Base-by-base conservation (phyloP, 2,113 vertebrate genomes). In the Oenanthe oenanthe region DNA sequence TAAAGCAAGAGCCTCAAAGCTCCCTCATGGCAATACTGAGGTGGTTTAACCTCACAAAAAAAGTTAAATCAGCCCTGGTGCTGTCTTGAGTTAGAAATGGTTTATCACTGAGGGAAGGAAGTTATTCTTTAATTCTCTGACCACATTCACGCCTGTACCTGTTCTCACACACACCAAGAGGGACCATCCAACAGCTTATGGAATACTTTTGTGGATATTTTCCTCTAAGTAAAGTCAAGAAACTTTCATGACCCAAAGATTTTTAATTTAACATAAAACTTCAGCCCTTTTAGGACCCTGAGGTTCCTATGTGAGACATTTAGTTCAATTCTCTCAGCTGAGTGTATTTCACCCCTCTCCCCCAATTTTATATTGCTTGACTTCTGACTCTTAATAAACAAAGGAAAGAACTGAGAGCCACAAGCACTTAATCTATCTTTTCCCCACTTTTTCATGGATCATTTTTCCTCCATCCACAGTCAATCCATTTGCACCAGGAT, bases 401-500 rank as follows among this genome's bases (percentile, higher is more conserved):
- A 32, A 85, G 32, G 1, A 50, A 78, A 12, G 45, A 50, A 58
- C 53, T 16, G n/a, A 28, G 86, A 91, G 40, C 11, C 42, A 48
- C 25, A 24, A 80, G 20, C 12, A 75, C 26, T 2, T 24, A 26
- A 25, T 18, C 47, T 8, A 4, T 0, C 3, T 9, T 51, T 68
- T 56, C 1, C 0, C 10, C 28, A 18, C 16, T 31, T 73, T 68
- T 19, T 29, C 25, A 62, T 28, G 56, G 15, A 10, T 68, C 17
- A 56, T 38, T 66, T 17, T 32, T 10, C 10, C 4, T 28, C 38
- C 80, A 48, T 83, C 68, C 66, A 21, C 38, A 98, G 98, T 98
- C 25, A 97, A 91, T n/a, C 97, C 97, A 53, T 98, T 97, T 73
- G 96, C 93, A 50, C 87, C 92, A 32, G 96, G 95, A 40, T 97